Conservation (phyloP, 2,888 invertebrate genomes). For the Pyrgus malvae region DNA sequence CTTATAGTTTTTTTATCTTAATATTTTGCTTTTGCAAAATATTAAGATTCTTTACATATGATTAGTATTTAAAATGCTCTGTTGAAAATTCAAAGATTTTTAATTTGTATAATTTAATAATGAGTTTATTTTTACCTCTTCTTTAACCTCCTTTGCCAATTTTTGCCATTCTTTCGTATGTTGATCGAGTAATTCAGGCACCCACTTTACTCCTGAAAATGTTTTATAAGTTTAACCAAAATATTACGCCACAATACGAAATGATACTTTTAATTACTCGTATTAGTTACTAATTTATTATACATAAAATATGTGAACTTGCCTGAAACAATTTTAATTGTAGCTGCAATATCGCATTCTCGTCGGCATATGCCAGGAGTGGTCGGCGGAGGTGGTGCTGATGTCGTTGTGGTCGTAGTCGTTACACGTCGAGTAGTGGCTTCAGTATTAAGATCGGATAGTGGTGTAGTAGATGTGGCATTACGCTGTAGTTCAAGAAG, state of each 20-base stretch:
- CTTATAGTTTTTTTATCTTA: too few relatives aligned
- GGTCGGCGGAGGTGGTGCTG: conserved; percentile 87
- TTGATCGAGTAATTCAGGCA: conserved; percentile 91
- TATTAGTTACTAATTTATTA: too few relatives aligned
- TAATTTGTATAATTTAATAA: neutral
- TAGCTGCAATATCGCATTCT: conserved; percentile 93
- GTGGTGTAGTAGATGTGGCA: conserved; percentile 81
- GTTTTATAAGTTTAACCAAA: neutral
- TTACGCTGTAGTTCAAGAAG: conserved; percentile 85
- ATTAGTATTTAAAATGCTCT: too few relatives aligned
- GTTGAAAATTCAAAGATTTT: too few relatives aligned
- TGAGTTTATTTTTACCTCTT: conserved; percentile 81
- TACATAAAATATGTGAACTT: too few relatives aligned
- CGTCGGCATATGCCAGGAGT: conserved; percentile 89
- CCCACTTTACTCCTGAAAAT: conserved; percentile 86
- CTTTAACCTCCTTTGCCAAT: conserved; percentile 89
- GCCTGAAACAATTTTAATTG: conserved; percentile 91
- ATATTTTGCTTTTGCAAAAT: too few relatives aligned
- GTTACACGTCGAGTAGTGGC: conserved; percentile 77
- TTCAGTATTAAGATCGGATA: conserved; percentile 66
- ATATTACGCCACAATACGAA: too few relatives aligned
- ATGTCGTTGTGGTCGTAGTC: conserved; percentile 85
- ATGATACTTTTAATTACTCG: too few relatives aligned
- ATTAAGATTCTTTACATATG: too few relatives aligned
- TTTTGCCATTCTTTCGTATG: conserved; percentile 94